Percentiles rank a stretch among this genome's conserved stretches.
Conservation (phyloP, 2,113 vertebrate genomes). For the Casuarius casuarius region DNA sequence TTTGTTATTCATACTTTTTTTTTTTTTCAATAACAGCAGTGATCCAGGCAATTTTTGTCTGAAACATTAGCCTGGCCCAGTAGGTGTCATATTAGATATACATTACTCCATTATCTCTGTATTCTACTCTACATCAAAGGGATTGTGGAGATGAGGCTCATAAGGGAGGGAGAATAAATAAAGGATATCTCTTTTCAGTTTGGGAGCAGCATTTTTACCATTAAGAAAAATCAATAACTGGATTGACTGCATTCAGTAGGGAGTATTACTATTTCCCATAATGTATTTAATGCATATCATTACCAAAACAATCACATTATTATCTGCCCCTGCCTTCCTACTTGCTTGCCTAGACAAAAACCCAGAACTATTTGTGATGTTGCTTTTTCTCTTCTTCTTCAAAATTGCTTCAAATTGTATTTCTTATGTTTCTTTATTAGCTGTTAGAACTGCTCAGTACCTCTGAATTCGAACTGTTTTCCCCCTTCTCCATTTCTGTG, state of each 20-base stretch:
- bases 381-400: slow-evolving; percentile 4
- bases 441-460: slow-evolving; percentile 57
- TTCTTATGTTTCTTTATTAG: slow-evolving; percentile 63
- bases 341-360: slow-evolving; percentile 75
- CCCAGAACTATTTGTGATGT: slow-evolving; percentile 66
- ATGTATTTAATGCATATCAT: slow-evolving; percentile 91
- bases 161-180: slow-evolving; percentile 72
- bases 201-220: slow-evolving; percentile 82
- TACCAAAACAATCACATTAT: slow-evolving; percentile 86
- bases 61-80: slow-evolving; percentile 79
- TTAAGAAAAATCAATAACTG: slow-evolving; percentile 92
- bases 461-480: slow-evolving; percentile 59
- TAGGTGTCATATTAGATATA: slow-evolving; percentile 85
- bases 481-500: not conserved
- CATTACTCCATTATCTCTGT: slow-evolving; percentile 77
- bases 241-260: slow-evolving; percentile 83
- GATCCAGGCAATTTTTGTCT: slow-evolving; percentile 72
- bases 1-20: slow-evolving; percentile 12
- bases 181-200: slow-evolving; percentile 78
- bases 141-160: slow-evolving; percentile 66
- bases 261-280: slow-evolving; percentile 85
- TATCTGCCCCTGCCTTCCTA: slow-evolving; percentile 71
- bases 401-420: slow-evolving; percentile 66
- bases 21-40: slow-evolving; percentile 55
- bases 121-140: slow-evolving; percentile 75